A percentile compares a stretch with the other conserved stretches of the same genome.
Evolutionary conservation across 1,140 invertebrate species (phyloP).

Genomic region (Saccostrea glomerata): DNA sequence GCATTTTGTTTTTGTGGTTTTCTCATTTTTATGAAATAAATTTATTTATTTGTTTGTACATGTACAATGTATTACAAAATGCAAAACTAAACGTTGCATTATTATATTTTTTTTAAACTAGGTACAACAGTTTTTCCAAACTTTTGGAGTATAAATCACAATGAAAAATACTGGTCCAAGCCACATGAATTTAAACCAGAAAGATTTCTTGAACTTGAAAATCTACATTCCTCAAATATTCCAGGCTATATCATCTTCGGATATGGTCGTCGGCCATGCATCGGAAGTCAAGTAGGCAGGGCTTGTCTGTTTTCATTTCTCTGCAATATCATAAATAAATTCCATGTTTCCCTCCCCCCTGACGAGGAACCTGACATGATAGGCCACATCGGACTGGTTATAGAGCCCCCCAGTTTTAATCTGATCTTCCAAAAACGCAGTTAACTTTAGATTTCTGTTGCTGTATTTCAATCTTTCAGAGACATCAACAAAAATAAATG

Average conservation of each 20-base stretch:
- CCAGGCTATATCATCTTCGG: not conserved
- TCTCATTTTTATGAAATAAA: too few relatives aligned
- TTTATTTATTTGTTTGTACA: too few relatives aligned
- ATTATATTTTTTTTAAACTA: not conserved
- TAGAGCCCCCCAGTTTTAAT: not conserved
- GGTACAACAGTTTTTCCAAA: conserved; percentile 20
- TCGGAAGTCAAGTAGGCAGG: not conserved
- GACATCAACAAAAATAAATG: not conserved
- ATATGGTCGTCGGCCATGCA: conserved; percentile 3
- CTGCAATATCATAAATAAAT: conserved; percentile 4
- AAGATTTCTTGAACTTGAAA: not conserved
- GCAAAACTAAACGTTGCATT: not conserved
- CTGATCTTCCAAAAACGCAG: not conserved
- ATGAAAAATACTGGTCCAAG: not conserved
- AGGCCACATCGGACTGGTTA: not conserved
- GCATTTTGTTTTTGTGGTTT: too few relatives aligned
- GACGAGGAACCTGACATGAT: not conserved
- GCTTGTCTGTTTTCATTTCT: conserved; percentile 5
- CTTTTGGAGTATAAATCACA: not conserved
- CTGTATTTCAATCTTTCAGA: too few relatives aligned
- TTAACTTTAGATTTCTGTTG: not conserved
- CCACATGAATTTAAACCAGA: not conserved
- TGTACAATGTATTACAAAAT: too few relatives aligned
- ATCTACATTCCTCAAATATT: not conserved
- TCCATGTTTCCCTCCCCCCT: not conserved